Conservation (phyloP, 1,140 invertebrate genomes). For the Wasmannia auropunctata region DNA sequence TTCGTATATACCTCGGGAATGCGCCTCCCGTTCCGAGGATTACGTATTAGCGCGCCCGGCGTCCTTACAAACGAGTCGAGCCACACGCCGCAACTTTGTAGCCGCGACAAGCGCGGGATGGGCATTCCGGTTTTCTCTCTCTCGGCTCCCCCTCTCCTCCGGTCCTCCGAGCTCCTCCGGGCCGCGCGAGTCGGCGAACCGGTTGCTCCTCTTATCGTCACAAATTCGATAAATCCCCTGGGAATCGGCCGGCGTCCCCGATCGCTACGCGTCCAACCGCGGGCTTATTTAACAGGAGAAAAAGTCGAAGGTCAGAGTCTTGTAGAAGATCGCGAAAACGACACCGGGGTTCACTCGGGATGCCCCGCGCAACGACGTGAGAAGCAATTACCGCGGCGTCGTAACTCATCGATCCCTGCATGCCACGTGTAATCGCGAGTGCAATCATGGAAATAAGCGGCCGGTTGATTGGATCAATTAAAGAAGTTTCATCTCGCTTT, state of each 20-base stretch:
- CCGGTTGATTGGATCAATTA: slow-evolving; percentile 30
- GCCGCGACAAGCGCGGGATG: slow-evolving; percentile 56
- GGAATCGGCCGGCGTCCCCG: slow-evolving; percentile 40
- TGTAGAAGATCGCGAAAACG: slow-evolving; percentile 38
- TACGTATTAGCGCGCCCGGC: slow-evolving; percentile 68
- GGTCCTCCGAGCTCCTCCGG: slow-evolving; percentile 15
- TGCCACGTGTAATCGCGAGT: slow-evolving; percentile 31
- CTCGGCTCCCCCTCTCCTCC: slow-evolving; percentile 11
- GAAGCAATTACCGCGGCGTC: slow-evolving; percentile 42
- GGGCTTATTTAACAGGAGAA: slow-evolving; percentile 27
- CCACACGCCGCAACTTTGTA: slow-evolving; percentile 74
- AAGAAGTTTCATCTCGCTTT: slow-evolving; percentile 36
- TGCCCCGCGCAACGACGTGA: slow-evolving; percentile 27
- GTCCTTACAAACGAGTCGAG: slow-evolving; percentile 54
- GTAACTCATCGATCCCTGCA: slow-evolving; percentile 50
- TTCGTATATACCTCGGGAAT: slow-evolving; percentile 43
- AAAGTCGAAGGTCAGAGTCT: slow-evolving; percentile 29
- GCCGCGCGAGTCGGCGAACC: slow-evolving; percentile 60
- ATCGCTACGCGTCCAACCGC: slow-evolving; percentile 21
- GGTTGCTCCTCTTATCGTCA: slow-evolving; percentile 67
- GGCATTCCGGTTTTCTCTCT: slow-evolving; percentile 74
- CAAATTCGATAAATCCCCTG: slow-evolving; percentile 68
- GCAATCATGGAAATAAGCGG: slow-evolving; percentile 27
- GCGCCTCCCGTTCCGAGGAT: slow-evolving; percentile 48
- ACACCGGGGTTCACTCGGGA: slow-evolving; percentile 6